Evolutionary conservation across 2,888 invertebrate species (phyloP), one percentile per base, ranked within the genome.

Genomic region (Gymnocheta viridis): DNA sequence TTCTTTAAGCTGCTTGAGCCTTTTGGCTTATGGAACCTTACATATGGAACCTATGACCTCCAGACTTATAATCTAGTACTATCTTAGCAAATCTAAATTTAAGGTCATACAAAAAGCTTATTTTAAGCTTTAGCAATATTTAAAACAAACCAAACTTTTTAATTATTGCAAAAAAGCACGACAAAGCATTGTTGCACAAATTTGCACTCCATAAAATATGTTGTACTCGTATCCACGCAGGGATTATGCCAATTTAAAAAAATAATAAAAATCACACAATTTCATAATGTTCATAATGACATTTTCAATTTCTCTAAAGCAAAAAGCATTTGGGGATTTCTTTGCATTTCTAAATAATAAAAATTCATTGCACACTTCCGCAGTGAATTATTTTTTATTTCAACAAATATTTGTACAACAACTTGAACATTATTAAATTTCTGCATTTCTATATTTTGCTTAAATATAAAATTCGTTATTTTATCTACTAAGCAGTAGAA

Each of bases 301-400:
- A 35, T 51, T 35, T 67, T 17, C 0, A n/a, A 22, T 51, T 22
- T 51, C 38, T 51, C 38, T n/a, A 38, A 51, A 24, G 35, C 35
- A n/a, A 51, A 67, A 35, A 49, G 17, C 69, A 38, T 38, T 22
- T 35, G 38, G 54, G 51, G 24, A 10, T 69, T 38, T 10, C 51
- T 17, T 1, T 27, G 12, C 24, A 17, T 24, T 54, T 69, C 24
- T 12, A 27, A 54, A 38, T 9, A 54, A 54, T n/a, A 51, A 51
- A 49, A 67, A 67, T 35, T 54, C 51, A 38, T 54, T 38, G 24
- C 24, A 69, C 24, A 27, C 10, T 69, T 69, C 24, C 54, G 17
- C 1, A 35, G n/a, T 24, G 51, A 67, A 38, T 70, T 22, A 41
- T n/a, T 70, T 70, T 70, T 56, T 2, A 22, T 32, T 44, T 32